Evolutionary conservation across 2,888 invertebrate genomes (phyloP), one percentile per base, ranked within the genome.

Genomic region (Prenolepis imparis): DNA sequence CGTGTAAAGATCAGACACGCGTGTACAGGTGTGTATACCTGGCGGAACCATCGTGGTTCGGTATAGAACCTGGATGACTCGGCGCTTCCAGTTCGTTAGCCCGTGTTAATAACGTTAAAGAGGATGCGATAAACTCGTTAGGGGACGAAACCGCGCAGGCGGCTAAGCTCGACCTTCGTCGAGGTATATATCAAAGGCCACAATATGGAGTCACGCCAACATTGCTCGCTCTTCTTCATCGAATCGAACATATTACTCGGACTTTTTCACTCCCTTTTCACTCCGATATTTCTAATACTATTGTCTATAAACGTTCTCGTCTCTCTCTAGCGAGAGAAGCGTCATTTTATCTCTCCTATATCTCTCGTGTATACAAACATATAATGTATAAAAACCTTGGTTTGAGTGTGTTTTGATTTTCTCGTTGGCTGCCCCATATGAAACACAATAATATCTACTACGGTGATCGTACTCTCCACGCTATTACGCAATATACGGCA

Each of bases 101-200:
- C 90, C 91, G 92, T 89, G 92, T 92, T 92, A 93, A 93, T 93
- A 93, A 93, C 91, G 92, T 91, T 92, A 91, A 91, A 91, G 90
- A 92, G 91, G 91, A 91, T 90, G 87, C 90, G 92, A 92, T 92
- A 92, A 93, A 93, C 92, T 93, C 91, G 92, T 91, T 91, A 90
- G 85, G 86, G 84, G 85, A 87, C 84, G 84, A 88, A 89, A 87
- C 80, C 84, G 80, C 81, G 75, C 78, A 44, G 84, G 80, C 68
- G 78, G 78, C 84, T 90, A 86, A 88, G 87, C 83, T 75, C 64
- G 85, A 77, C 84, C 84, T 74, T 82, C 82, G 21, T 78, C 83
- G 80, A 52, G 77, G 61, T 64, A 70, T 64, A 70, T 57, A 64
- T 36, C 24, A 59, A 63, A 48, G 67, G 15, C 82, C 18, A 11